A percentile compares a stretch with the other conserved stretches of the same genome.
Evolutionary conservation across 2,797 vertebrate genomes (phyloP).

Genomic region (Podargus strigoides): DNA sequence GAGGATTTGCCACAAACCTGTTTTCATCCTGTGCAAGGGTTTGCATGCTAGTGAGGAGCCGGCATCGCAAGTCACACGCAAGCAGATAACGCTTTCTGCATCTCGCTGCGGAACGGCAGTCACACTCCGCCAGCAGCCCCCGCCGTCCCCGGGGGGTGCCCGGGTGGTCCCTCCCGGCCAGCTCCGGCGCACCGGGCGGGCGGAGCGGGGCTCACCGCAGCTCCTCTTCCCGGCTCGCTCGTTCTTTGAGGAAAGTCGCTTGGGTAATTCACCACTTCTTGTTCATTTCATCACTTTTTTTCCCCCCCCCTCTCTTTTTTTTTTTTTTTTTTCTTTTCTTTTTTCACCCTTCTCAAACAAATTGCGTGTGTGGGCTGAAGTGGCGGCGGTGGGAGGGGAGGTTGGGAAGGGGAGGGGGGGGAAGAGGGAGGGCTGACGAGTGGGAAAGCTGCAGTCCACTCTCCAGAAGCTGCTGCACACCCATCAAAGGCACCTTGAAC

Average conservation of each 20-base stretch:
- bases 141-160: not conserved
- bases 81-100: constrained; percentile 47
- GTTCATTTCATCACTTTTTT: constrained; percentile 45
- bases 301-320: no score
- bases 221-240: not conserved
- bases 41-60: constrained; percentile 68
- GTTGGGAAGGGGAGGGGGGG: not conserved
- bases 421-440: not conserved
- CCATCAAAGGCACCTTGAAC: constrained; percentile 68
- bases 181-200: not conserved
- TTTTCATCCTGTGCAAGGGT: constrained; percentile 71
- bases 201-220: not conserved
- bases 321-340: not conserved
- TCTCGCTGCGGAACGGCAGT: constrained; percentile 29
- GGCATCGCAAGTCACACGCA: constrained; percentile 55
- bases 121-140: constrained; percentile 10
- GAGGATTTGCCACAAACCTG: constrained; percentile 70
- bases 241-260: constrained; percentile 17
- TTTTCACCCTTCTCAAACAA: not conserved
- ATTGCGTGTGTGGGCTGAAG: constrained; percentile 26
- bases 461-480: constrained; percentile 36
- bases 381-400: not conserved
- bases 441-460: constrained; percentile 39
- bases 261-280: constrained; percentile 44
- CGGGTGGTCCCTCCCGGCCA: not conserved